Evolutionary conservation across 2,888 invertebrate species (phyloP), one percentile per base, ranked within the genome.

Genomic region (Lepidochrysops patricia): DNA sequence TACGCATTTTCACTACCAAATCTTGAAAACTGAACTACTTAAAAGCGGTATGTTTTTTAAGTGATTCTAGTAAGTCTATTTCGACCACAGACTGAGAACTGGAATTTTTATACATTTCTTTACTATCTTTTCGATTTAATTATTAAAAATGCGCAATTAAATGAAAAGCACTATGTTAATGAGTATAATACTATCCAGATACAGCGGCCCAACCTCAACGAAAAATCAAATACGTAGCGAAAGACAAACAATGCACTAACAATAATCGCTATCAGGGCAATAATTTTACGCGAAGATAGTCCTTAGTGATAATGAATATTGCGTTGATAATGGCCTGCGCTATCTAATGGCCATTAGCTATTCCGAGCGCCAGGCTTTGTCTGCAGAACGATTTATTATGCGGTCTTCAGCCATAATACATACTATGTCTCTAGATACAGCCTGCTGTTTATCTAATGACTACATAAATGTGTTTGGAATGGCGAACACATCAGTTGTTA

Each of bases 361-460:
- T 67, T 61, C 64, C 62, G 57, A 56, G 60, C 63, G 57, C 57
- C 59, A 52, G 60, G 64, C 68, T 69, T 65, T 66, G 66, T 67
- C 63, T 65, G 61, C 61, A 54, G 49, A 50, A 62, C 62, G 64
- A 67, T 66, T 68, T 67, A 66, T 66, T 67, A 64, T 64, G 65
- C 62, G 64, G 72, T 70, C 72, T 58, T 58, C 50, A 35, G 25
- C 26, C 50, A 48, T 49, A 32, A 48, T 48, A 58, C 58, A 50
- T 49, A 58, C 34, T 48, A 48, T 43, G 58, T 52, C 29, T 58
- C 29, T 29, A 34, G 37, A 26, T 29, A 54, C 54, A 54, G 29
- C 19, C 15, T 19, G 29, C 29, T 54, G 54, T 54, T 54, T 54
- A 29, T 54, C 54, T 54, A 54, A 54, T 50, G 32, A 49, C 49